Percentiles rank a stretch among this genome's conserved stretches.
Evolutionary conservation across 2,797 vertebrate genomes (phyloP).

Genomic region (Cryptoprocta ferox): DNA sequence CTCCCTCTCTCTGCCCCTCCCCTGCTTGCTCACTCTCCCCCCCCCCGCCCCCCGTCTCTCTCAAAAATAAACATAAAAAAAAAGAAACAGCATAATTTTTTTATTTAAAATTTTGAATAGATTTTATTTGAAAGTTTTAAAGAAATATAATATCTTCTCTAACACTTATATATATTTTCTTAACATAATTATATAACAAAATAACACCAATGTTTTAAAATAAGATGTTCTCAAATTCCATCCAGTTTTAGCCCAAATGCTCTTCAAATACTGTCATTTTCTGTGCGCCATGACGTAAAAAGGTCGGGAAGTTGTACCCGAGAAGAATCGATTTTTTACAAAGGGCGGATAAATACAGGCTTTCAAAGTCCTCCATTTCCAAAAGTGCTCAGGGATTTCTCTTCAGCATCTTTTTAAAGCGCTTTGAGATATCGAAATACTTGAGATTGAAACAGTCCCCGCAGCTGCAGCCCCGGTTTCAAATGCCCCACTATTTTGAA

Average conservation of each 20-base stretch:
- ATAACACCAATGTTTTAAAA: conserved; percentile 14
- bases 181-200: conserved; percentile 28
- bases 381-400: conserved; percentile 32
- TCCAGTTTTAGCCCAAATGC: not conserved
- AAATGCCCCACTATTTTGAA: conserved; percentile 37
- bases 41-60: not conserved
- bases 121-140: conserved; percentile 56
- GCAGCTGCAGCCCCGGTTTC: conserved; percentile 43
- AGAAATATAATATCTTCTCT: not conserved
- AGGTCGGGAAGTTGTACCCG: not conserved
- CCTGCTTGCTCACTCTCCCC: rapidly evolving
- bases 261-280: conserved; percentile 57
- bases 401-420: conserved; percentile 41
- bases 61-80: not conserved
- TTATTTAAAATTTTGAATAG: conserved; percentile 48
- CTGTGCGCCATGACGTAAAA: not conserved
- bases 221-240: conserved; percentile 22
- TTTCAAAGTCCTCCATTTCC: conserved; percentile 67
- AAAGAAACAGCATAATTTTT: not conserved
- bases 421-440: conserved; percentile 47
- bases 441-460: conserved; percentile 9
- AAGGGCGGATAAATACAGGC: conserved; percentile 60
- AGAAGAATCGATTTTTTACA: conserved; percentile 41
- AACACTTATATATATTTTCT: not conserved
- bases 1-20: not conserved